Evolutionary conservation across 2,888 invertebrate species (phyloP).

Genomic region (Tinea trinotella): DNA sequence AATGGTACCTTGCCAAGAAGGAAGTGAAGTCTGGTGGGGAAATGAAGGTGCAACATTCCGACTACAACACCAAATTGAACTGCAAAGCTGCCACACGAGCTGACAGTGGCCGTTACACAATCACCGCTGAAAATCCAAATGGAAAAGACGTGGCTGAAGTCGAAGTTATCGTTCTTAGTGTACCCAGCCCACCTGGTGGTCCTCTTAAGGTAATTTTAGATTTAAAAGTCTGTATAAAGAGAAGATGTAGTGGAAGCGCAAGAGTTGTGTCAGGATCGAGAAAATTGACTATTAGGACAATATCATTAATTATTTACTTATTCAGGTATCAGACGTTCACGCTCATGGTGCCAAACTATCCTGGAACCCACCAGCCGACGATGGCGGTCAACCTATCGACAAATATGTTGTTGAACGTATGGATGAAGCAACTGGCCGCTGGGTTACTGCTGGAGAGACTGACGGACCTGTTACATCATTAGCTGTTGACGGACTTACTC

Average conservation of each 20-base stretch:
- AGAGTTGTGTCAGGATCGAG: too few relatives aligned
- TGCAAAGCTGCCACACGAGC: conserved; percentile 85
- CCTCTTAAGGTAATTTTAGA: conserved; percentile 86
- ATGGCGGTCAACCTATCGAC: conserved; percentile 94
- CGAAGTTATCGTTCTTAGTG: conserved; percentile 90
- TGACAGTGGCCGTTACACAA: conserved; percentile 92
- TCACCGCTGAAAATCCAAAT: conserved; percentile 93
- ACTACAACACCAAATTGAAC: conserved; percentile 88
- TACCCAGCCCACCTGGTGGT: conserved; percentile 91
- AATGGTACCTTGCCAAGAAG: conserved; percentile 88
- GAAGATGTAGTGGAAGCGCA: too few relatives aligned
- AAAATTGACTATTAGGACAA: too few relatives aligned
- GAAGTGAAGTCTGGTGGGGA: conserved; percentile 83
- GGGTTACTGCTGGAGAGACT: conserved; percentile 95
- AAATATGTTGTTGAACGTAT: conserved; percentile 96
- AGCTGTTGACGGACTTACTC: conserved; percentile 87
- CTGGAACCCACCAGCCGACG: conserved; percentile 95
- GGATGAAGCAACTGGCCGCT: conserved; percentile 93
- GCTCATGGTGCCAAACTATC: conserved; percentile 90
- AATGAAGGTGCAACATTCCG: conserved; percentile 83
- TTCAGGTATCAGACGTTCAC: conserved; percentile 82
- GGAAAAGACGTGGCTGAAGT: conserved; percentile 96
- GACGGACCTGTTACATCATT: conserved; percentile 85
- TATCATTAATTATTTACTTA: too few relatives aligned
- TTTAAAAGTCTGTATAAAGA: too few relatives aligned